phyloP scores from a whole-genome alignment of 2,888 invertebrate genomes.

The Caenorhabditis doughertyi region DNA sequence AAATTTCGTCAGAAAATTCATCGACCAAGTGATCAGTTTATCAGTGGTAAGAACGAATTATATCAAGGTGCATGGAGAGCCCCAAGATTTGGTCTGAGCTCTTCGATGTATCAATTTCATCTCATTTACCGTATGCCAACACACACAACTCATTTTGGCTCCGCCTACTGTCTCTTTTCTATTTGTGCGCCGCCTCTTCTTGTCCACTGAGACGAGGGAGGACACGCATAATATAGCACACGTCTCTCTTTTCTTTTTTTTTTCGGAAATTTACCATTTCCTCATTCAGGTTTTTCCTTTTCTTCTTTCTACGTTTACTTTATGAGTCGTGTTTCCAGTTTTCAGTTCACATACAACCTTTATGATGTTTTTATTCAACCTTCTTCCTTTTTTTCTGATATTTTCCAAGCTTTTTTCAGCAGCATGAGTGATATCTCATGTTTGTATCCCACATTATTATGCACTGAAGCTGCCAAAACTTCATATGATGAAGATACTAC shows the following conservation, averaged over 20 bases:
- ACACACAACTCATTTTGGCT: constrained; percentile 28
- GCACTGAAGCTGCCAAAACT: constrained; percentile 41
- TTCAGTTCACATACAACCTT: constrained; percentile 15
- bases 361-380: neutral
- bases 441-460: constrained; percentile 41
- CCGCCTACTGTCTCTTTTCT: constrained; percentile 54
- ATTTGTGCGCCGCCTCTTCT: constrained; percentile 54
- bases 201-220: constrained; percentile 34
- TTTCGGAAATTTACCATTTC: constrained; percentile 47
- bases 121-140: constrained; percentile 51
- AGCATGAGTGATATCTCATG: constrained; percentile 63
- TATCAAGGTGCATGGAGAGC: no score
- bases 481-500: constrained; percentile 70
- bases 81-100: neutral
- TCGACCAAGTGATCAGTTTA: constrained; percentile 8
- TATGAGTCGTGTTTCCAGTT: constrained; percentile 43
- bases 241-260: constrained; percentile 43
- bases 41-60: no score
- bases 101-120: constrained; percentile 23
- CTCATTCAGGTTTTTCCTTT: constrained; percentile 34
- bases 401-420: constrained; percentile 11
- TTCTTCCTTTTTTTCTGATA: no score
- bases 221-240: constrained; percentile 52
- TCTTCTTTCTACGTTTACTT: constrained; percentile 19
- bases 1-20: neutral